Conservation (phyloP, 1,140 invertebrate genomes). For the Tribolium madens region DNA sequence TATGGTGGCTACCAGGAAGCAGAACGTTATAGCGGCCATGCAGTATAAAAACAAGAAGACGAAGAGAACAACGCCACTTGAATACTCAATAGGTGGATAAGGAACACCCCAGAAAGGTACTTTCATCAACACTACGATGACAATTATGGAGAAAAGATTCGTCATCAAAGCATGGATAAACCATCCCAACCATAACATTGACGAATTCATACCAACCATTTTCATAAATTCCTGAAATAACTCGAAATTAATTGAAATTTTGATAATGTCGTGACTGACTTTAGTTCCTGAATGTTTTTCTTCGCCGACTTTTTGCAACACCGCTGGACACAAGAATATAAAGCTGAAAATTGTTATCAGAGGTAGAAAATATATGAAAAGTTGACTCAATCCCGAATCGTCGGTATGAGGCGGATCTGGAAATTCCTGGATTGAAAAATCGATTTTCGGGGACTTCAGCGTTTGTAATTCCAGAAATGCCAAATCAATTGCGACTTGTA, state of each 20-base stretch:
- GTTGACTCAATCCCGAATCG: constrained; percentile 52
- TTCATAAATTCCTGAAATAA: constrained; percentile 75
- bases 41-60: constrained; percentile 69
- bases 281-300: constrained; percentile 65
- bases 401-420: constrained; percentile 62
- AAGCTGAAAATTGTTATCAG: constrained; percentile 62
- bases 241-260: neutral
- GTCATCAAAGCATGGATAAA: constrained; percentile 73
- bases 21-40: constrained; percentile 64
- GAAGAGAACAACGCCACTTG: constrained; percentile 66
- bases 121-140: constrained; percentile 68
- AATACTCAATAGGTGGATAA: constrained; percentile 66
- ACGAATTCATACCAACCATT: constrained; percentile 76
- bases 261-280: constrained; percentile 52
- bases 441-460: neutral
- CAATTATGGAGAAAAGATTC: constrained; percentile 65
- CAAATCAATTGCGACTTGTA: constrained; percentile 60
- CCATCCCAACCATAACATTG: constrained; percentile 76
- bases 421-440: constrained; percentile 56
- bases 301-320: constrained; percentile 62
- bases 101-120: constrained; percentile 55
- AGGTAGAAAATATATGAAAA: constrained; percentile 59
- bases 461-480: constrained; percentile 57
- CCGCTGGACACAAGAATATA: constrained; percentile 61
- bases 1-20: constrained; percentile 69